These are phyloP conservation scores for Aspidapion aeneum DNA, from an alignment of 2,888 invertebrate species.

Conservation along the genomic window DNA sequence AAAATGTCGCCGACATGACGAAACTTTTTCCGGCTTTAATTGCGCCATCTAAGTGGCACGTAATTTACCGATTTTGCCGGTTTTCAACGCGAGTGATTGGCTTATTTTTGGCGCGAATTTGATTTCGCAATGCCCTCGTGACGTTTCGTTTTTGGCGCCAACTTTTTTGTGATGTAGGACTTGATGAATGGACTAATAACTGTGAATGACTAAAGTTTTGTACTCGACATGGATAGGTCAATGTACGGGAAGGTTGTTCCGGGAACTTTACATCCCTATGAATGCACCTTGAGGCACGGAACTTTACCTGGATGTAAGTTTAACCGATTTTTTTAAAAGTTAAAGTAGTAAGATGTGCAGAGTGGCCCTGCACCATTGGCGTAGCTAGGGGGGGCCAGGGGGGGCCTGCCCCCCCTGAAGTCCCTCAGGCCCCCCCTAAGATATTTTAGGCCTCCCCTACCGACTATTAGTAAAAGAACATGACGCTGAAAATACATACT, in stretches of 20 bases:
- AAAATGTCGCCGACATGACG: not conserved
- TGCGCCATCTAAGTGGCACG: not conserved
- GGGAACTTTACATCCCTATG: slow-evolving; percentile 80
- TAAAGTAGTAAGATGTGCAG: too few relatives aligned
- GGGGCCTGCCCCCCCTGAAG: too few relatives aligned
- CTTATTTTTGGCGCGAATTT: not conserved
- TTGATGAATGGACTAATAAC: not conserved
- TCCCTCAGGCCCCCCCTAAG: too few relatives aligned
- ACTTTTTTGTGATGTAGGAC: not conserved
- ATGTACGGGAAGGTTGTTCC: slow-evolving; percentile 88
- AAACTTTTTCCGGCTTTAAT: not conserved
- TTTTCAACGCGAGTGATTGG: not conserved
- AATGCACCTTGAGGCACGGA: slow-evolving; percentile 79
- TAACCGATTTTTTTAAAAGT: not conserved
- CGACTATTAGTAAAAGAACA: too few relatives aligned
- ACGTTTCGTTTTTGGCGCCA: not conserved
- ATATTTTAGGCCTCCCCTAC: too few relatives aligned
- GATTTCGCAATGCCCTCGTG: not conserved
- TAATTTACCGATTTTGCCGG: not conserved
- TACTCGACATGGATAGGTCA: slow-evolving; percentile 71
- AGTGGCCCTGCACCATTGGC: too few relatives aligned
- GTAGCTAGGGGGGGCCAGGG: too few relatives aligned
- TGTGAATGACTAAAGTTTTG: not conserved
- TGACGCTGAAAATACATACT: too few relatives aligned
- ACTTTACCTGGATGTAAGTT: slow-evolving; percentile 86